Base-by-base conservation (phyloP, 2,113 vertebrate genomes). In the Illadopsis cleaveri region DNA sequence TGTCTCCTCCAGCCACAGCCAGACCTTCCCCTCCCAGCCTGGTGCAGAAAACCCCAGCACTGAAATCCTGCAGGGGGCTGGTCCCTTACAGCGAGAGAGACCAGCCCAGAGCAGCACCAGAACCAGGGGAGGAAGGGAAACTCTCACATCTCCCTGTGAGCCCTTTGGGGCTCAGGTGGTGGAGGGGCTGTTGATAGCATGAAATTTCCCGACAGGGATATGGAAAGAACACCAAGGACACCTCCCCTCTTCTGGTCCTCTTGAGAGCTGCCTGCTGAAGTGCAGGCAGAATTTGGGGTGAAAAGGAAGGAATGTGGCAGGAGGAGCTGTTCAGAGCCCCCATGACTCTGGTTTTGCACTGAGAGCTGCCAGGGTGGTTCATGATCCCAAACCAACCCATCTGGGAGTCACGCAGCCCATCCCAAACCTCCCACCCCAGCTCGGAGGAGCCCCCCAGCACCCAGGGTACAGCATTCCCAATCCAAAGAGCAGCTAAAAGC, bases 31-130 rank as follows among this genome's bases (percentile, higher is more conserved):
- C 33, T 57, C 24, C n/a, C 66, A 40, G 51, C 5, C 37, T 14
- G 53, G 10, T 13, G 30, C 62, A 53, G 62, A 51, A 61, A 61
- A 33, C 17, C 37, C 30, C 19, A 71, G n/a, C 1, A 17, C 12
- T 12, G 64, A 8, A 54, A 22, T 19, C 31, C 56, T 10, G 10
- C 38, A 45, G 12, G 21, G 25, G 12, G 28, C 31, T 27, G 12
- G 23, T 45, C 44, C 24, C 37, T 21, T 23, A 15, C 28, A 28
- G 37, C 0, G 0, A 11, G 18, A 16, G 21, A 44, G 9, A 31
- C 20, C 37, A 42, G 53, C 48, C 22, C 64, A 2, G 5, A 75
- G 33, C 45, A 60, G 66, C 22, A 2, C 40, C 0, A 0, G 58
- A 25, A 22, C n/a, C 11, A 4, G 18, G 6, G n/a, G 21, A 50